A percentile compares a stretch with the other conserved stretches of the same genome.
Conservation (phyloP, 2,888 invertebrate species). For the Nemotelus nigrinus region DNA sequence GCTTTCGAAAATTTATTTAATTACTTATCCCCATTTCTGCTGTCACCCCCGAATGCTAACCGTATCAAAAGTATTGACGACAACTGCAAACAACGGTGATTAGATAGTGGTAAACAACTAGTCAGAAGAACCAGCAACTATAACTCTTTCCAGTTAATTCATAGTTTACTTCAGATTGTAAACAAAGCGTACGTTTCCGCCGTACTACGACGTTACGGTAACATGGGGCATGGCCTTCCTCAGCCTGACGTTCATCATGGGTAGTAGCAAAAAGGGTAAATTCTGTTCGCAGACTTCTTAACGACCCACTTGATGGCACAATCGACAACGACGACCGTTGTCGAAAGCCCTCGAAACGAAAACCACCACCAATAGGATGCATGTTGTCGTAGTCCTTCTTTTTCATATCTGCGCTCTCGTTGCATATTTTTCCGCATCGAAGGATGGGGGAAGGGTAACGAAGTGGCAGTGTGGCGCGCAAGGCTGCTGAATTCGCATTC, state of each 20-base stretch:
- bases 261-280: not conserved
- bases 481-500: conserved; percentile 34
- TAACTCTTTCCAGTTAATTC: conserved; percentile 3
- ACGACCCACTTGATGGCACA: conserved; percentile 16
- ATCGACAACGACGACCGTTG: conserved; percentile 14
- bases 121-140: not conserved
- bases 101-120: not conserved
- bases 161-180: conserved; percentile 14
- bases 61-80: not conserved
- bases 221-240: not conserved
- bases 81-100: conserved; percentile 4
- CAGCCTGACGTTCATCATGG: not conserved
- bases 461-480: conserved; percentile 27
- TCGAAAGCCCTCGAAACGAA: conserved; percentile 16
- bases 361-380: conserved; percentile 34
- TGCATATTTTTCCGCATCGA: conserved; percentile 3
- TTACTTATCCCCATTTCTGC: too few species aligned
- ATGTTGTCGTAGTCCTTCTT: conserved; percentile 34
- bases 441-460: not conserved
- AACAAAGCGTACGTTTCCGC: conserved; percentile 39
- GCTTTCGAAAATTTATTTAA: too few species aligned
- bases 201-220: conserved; percentile 13
- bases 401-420: not conserved
- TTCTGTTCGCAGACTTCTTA: conserved; percentile 22
- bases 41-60: too few species aligned